These are phyloP conservation scores for Phalanger gymnotis DNA, from an alignment of 2,797 vertebrate genomes.

Conservation along the genomic window DNA sequence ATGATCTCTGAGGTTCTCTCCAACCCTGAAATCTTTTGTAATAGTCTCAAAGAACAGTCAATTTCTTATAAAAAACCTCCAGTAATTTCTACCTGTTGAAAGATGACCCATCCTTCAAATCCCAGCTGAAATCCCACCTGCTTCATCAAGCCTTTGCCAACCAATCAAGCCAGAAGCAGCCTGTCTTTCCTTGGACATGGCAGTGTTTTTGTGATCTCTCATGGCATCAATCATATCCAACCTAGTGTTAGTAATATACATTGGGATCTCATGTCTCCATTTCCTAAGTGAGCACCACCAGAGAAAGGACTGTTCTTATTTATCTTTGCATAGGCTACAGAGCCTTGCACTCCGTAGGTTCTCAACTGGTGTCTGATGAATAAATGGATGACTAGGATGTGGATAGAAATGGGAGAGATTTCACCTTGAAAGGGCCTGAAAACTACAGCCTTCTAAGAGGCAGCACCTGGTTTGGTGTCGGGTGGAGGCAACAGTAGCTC, in stretches of 20 bases:
- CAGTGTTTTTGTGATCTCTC: neutral
- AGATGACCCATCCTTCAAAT: neutral
- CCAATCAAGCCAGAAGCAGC: neutral
- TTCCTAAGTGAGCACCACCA: neutral
- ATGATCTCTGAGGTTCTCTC: neutral
- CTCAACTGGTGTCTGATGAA: neutral
- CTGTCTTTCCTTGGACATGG: neutral
- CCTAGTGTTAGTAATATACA: neutral
- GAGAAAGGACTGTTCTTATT: neutral
- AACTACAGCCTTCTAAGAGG: neutral
- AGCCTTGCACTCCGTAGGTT: neutral
- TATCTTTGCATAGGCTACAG: neutral
- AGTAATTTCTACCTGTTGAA: neutral
- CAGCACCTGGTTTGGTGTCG: slow-evolving; percentile 89
- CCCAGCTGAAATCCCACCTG: neutral
- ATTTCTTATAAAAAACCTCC: no score
- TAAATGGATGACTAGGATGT: neutral
- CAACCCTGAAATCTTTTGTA: neutral
- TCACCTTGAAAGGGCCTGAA: neutral
- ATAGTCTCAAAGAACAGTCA: no score
- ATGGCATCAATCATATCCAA: neutral
- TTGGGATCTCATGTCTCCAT: neutral
- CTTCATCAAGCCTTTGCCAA: neutral
- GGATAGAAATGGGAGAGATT: neutral
- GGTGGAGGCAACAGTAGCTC: slow-evolving; percentile 91